Evolutionary conservation across 2,888 invertebrate genomes (phyloP), one percentile per base, ranked within the genome.

Genomic region (Drosophila subquinaria): DNA sequence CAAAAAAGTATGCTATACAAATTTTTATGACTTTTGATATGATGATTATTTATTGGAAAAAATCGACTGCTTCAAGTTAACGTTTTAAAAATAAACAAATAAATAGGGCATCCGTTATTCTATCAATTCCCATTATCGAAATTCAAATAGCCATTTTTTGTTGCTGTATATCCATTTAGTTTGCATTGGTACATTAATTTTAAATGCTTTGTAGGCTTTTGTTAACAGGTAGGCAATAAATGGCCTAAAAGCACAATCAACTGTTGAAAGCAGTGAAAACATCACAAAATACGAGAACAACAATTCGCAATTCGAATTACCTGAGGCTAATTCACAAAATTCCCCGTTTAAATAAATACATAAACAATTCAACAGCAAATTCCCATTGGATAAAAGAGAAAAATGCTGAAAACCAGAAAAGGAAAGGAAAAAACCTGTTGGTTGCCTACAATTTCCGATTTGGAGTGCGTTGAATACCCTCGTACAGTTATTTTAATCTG

Each of bases 401-500:
- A 62, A 55, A 23, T 6, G 23, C 13, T 11, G 36, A 13, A 36
- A 50, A 36, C 61, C 52, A 27, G 11, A 62, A 45, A 13, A 13
- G 17, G 17, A 17, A 1, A 42, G 17, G 1, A 50, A 48, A 30
- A 27, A 38, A 76, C 77, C 76, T 76, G 73, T 76, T 77, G 78
- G 64, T 47, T 53, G 36, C 45, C 63, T 17, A 51, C 52, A 64
- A 77, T 53, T 73, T 72, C 27, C 65, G 55, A 66, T 69, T 66
- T 66, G 55, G 23, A 35, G 33, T 38, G 36, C 48, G 30, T 43
- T 48, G 30, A 52, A 55, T 45, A 57, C 51, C 50, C 57, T 60
- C 33, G 35, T 64, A 76, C 88, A 89, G 79, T 88, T 84, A 85
- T 74, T 71, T 74, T 79, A 89, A 88, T 84, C 88, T 88, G 80